These are phyloP conservation scores for Trachelus troglodyta DNA, from an alignment of 2,888 invertebrate genomes.

Conservation along the genomic window DNA sequence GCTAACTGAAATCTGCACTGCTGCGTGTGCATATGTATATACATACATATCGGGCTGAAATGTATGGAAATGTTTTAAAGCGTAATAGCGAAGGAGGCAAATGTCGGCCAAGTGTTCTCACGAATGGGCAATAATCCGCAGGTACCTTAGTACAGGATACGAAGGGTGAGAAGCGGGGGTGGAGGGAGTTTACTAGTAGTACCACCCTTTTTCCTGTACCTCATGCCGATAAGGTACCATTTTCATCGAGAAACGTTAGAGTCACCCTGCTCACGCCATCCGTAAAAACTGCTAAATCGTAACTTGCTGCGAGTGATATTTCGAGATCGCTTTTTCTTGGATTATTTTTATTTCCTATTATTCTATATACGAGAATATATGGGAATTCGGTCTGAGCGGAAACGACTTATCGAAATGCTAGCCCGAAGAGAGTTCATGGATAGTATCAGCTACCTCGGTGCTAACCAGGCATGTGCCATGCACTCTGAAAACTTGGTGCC, in stretches of 20 bases:
- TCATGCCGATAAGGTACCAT: background rate
- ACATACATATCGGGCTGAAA: background rate
- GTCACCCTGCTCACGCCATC: background rate
- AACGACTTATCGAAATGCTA: background rate
- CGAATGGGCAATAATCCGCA: slow-evolving; percentile 21
- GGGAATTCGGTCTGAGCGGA: background rate
- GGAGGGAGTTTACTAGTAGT: background rate
- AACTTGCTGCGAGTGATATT: background rate
- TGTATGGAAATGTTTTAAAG: slow-evolving; percentile 30
- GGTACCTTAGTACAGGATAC: background rate
- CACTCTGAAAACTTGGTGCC: background rate
- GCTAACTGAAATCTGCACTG: background rate
- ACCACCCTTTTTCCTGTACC: background rate
- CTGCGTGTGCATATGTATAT: background rate
- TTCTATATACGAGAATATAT: background rate
- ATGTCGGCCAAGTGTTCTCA: slow-evolving; percentile 25
- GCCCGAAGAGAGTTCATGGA: too few species aligned
- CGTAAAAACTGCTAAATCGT: background rate
- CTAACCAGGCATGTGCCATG: background rate
- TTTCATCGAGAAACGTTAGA: background rate
- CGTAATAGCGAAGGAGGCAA: slow-evolving; percentile 25
- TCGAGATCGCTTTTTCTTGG: background rate
- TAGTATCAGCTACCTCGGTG: background rate
- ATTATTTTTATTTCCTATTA: background rate
- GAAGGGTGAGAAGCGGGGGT: background rate